Evolutionary conservation across 2,113 vertebrate species (phyloP), one percentile per base, ranked within the genome.

Genomic region (Dipodomys ordii): DNA sequence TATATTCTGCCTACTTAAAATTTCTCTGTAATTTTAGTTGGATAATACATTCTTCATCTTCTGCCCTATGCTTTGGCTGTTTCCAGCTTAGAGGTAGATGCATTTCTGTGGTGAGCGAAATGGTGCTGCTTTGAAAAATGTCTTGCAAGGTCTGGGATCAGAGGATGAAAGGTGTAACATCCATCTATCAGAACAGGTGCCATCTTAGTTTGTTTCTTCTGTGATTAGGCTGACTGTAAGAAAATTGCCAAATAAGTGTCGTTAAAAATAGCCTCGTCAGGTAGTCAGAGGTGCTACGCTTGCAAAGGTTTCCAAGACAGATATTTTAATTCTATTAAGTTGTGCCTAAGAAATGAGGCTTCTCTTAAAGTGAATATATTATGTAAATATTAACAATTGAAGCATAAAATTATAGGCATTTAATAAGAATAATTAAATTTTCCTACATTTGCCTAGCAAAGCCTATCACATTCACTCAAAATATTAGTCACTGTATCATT

Each of bases 301-400:
- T 98, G 98, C 98, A 98, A 97, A 98, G 96, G 92, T 97, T 98
- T 98, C 81, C 83, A 93, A 97, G 88, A 97, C 49, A 96, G 96
- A 96, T 96, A 95, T 98, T 98, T 98, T 98, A 98, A 98, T 98
- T 98, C 89, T 98, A 98, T 98, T 98, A 98, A 97, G 96, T 97
- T 98, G 96, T 96, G 98, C 98, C 98, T 98, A 98, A 98, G 97
- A 98, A 98, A 98, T 98, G 97, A 98, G 97, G 87, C 91, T 97
- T 93, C 92, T 97, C 96, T 97, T 97, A 88, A 93, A 97, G 96
- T 97, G 98, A 98, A 98, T 98, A 98, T 97, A 98, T 98, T 98
- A 98, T 98, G 98, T 97, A 98, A 98, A 98, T 98, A 97, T 30
- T 98, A 98, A 97, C 82, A 44, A 97, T 97, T 96, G 97, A 97